Evolutionary conservation across 1,140 invertebrate species (phyloP), one percentile per base, ranked within the genome.

Genomic region (Parasteatoda tepidariorum): DNA sequence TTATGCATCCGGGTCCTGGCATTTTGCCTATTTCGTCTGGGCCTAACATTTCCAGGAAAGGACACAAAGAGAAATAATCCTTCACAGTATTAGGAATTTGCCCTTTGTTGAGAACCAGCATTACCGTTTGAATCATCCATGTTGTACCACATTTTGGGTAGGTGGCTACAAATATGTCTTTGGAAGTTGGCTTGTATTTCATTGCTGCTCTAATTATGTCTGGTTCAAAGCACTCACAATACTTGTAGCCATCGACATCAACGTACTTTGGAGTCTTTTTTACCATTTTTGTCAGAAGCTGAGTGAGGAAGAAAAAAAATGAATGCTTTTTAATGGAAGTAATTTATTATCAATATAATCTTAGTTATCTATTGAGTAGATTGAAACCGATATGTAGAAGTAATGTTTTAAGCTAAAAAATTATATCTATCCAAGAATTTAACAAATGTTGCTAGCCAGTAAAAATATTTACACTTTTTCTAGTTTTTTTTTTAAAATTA

Each of bases 131-230:
- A 1, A 85, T 76, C 61, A 85, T 84, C 85, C 85, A 86, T 0
- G 85, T 86, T 13, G 85, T 86, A 5, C 85, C 85, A 15, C 84
- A 85, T 59, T 86, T 86, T 4, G 85, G 85, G 59, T 84, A 86
- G 1, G 85, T 86, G 18, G 82, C 85, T 2, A 86, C 73, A 24
- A 86, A 85, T 9, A 86, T 30, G 30, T 86, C 85, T 26, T 86
- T 67, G 7, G 41, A 0, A 7, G 9, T 26, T 24, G 84, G 84
- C 31, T 75, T 61, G 54, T 85, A 85, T 30, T 28, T 57, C 2
- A 76, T 41, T 1, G 85, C 85, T 22, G 61, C 31, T 31, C 34
- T 30, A 3, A 82, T 41, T 15, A 70, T 70, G 33, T 82, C 66
- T 7, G 78, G 78, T 9, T 61, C 55, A 11, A 82, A 82, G 55